Conservation (phyloP, 2,888 invertebrate species). For the Antheraea yamamai region DNA sequence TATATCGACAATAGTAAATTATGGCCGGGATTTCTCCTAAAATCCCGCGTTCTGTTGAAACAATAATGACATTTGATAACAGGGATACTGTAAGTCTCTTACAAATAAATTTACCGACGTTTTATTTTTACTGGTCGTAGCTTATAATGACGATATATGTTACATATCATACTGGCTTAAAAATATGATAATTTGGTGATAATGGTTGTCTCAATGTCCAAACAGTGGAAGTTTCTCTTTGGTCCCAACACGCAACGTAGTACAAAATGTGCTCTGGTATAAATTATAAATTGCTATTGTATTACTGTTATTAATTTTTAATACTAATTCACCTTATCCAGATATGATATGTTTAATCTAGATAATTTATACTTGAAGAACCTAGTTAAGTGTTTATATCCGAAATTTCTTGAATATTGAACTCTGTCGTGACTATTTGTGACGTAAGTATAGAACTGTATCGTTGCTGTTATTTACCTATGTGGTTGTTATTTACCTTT, state of each 20-base stretch:
- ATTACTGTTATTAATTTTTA: background rate
- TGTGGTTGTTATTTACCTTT: too few species aligned
- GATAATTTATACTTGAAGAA: too few species aligned
- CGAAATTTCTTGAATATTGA: too few species aligned
- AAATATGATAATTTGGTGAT: background rate
- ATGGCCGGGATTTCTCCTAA: constrained; percentile 32
- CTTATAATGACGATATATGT: background rate
- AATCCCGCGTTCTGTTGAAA: constrained; percentile 53
- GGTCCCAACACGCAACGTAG: background rate
- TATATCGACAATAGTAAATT: background rate
- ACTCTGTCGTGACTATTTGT: too few species aligned
- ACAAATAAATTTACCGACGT: background rate
- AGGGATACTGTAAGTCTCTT: constrained; percentile 53
- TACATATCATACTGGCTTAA: background rate
- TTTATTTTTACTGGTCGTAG: background rate
- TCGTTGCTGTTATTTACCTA: too few species aligned
- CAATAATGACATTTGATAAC: constrained; percentile 64
- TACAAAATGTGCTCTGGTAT: background rate
- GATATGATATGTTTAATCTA: too few species aligned
- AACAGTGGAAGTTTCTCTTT: background rate
- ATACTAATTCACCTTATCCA: too few species aligned
- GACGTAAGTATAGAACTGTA: too few species aligned
- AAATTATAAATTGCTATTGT: background rate
- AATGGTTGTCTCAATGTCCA: background rate
- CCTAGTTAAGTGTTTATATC: too few species aligned